A percentile compares a stretch with the other conserved stretches of the same genome.
phyloP scores from a whole-genome alignment of 2,888 invertebrate species.

The Chaitophorus viminalis region DNA sequence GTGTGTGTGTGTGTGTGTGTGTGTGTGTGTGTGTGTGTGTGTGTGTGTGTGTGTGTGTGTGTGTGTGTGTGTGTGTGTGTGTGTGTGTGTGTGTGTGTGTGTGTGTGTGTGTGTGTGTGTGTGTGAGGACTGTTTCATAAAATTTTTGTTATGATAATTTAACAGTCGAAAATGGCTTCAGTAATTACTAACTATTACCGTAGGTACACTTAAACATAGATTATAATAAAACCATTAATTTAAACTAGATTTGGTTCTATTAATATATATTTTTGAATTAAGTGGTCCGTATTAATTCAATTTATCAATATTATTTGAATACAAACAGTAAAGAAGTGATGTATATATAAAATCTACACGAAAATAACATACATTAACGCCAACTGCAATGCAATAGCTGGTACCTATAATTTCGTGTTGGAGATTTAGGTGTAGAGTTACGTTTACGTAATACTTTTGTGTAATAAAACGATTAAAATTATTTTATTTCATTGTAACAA shows the following conservation, averaged over 20 bases:
- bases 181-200: slow-evolving; percentile 4
- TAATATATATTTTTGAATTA: not conserved
- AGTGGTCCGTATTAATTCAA: not conserved
- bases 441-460: too few species aligned
- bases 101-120: not conserved
- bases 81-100: not conserved
- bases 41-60: too few species aligned
- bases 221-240: not conserved
- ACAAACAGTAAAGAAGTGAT: not conserved
- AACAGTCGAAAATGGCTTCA: slow-evolving; percentile 3
- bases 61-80: too few species aligned
- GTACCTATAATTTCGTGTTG: not conserved
- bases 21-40: too few species aligned
- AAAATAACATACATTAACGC: not conserved
- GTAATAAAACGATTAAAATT: too few species aligned
- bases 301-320: not conserved
- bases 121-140: not conserved
- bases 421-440: too few species aligned
- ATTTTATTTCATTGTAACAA: too few species aligned
- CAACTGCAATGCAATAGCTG: not conserved
- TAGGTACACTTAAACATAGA: not conserved
- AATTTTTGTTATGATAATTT: not conserved
- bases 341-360: not conserved
- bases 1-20: too few species aligned
- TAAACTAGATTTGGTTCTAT: not conserved